Base-by-base conservation (phyloP, 1,140 invertebrate species). In the Limonius californicus region DNA sequence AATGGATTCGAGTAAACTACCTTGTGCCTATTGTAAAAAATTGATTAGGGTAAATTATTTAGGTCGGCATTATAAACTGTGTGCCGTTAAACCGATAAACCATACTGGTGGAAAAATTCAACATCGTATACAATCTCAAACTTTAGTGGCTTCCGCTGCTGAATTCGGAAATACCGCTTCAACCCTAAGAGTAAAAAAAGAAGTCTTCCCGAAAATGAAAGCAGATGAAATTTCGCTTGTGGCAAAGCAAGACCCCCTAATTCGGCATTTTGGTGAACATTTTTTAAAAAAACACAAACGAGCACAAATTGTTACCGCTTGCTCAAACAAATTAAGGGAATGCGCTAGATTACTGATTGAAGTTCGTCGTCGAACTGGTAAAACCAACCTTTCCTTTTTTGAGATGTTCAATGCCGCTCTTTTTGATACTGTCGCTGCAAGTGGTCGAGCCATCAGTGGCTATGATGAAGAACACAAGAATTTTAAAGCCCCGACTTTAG, bases 161-260 rank as follows among this genome's bases (percentile, higher is more conserved):
- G 54, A 57, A 8, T 16, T 27, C 7, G 18, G 2, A 32, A 57
- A 57, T 57, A 57, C 54, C 12, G 9, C 6, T 30, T 14, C 21
- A 18, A 16, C 42, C n/a, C 12, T 45, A 7, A 45, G 42, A n/a
- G 42, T 67, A 23, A 66, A 59, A 18, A 30, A 62, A 9, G 39
- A 54, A 19, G 66, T 68, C 8, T 68, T 68, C 39, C 55, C 56
- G 7, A 47, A 39, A 20, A 70, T 70, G 68, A 59, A 57, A 54
- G 30, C 65, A 0, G 63, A 69, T 43, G 21, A 65, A 50, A 60
- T 68, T 6, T 59, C 53, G 16, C 20, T 69, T 32, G 66, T 66
- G 20, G 70, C 69, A 3, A 69, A 71, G 63, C 45, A 42, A 62
- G 69, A 73, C 65, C 1, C 19, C 3, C 66, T 73, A 11, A 68